Percentiles rank a stretch among this genome's conserved stretches.
Conservation (phyloP, 2,888 invertebrate genomes). For the Agriotes lineatus region DNA sequence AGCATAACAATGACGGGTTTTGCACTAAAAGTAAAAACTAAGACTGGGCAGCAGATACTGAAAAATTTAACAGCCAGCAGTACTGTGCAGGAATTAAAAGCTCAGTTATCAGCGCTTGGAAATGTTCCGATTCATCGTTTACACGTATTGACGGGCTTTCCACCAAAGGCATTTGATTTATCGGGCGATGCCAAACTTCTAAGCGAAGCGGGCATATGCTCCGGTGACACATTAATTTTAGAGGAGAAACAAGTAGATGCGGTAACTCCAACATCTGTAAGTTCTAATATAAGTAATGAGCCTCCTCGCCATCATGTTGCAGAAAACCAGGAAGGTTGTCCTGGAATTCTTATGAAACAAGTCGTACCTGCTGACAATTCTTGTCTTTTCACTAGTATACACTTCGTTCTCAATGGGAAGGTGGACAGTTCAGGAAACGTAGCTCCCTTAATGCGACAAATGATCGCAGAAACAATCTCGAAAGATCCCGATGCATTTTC, state of each 20-base stretch:
- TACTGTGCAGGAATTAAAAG: constrained; percentile 81
- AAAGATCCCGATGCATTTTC: constrained; percentile 83
- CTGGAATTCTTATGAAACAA: constrained; percentile 87
- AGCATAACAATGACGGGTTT: constrained; percentile 74
- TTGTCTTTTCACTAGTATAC: constrained; percentile 93
- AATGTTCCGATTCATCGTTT: constrained; percentile 68
- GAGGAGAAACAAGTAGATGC: constrained; percentile 74
- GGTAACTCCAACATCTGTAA: not conserved
- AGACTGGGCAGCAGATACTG: constrained; percentile 84
- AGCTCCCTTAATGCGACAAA: constrained; percentile 83
- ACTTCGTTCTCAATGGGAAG: constrained; percentile 80
- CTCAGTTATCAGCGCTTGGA: constrained; percentile 77
- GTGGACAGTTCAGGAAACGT: constrained; percentile 81
- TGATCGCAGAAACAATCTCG: constrained; percentile 87
- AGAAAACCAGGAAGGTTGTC: constrained; percentile 49
- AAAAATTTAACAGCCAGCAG: constrained; percentile 78
- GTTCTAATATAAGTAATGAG: not conserved
- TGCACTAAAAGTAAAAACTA: constrained; percentile 84
- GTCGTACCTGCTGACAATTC: constrained; percentile 97
- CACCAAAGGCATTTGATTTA: constrained; percentile 84
- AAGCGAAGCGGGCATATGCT: constrained; percentile 78
- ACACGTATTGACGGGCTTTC: constrained; percentile 83
- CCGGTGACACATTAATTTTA: constrained; percentile 90
- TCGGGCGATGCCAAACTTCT: constrained; percentile 73
- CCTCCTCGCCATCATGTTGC: constrained; percentile 18